A percentile compares a stretch with the other conserved stretches of the same genome.
Conservation (phyloP, 2,888 invertebrate species). For the Heliconius ethilla region DNA sequence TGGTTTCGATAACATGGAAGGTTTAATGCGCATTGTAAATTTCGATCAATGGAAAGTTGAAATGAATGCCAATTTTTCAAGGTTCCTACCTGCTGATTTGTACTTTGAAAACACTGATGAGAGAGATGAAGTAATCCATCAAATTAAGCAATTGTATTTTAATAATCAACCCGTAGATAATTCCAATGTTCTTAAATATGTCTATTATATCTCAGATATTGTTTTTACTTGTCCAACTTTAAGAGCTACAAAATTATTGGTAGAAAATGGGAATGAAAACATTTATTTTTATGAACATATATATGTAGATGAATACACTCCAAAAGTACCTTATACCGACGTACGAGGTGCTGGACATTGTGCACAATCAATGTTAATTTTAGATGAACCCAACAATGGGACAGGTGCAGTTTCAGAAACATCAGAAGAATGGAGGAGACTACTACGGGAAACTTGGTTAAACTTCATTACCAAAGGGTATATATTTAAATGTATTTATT, state of each 20-base stretch:
- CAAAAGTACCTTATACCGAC: slow-evolving; percentile 49
- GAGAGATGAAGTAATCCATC: slow-evolving; percentile 48
- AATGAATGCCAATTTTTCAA: slow-evolving; percentile 63
- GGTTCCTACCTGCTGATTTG: slow-evolving; percentile 60
- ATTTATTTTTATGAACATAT: slow-evolving; percentile 57
- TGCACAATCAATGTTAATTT: slow-evolving; percentile 50
- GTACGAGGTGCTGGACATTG: slow-evolving; percentile 55
- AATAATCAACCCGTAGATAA: slow-evolving; percentile 48
- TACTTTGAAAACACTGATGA: slow-evolving; percentile 45
- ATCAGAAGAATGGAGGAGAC: slow-evolving; percentile 48
- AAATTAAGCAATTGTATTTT: slow-evolving; percentile 57
- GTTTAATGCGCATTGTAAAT: slow-evolving; percentile 45
- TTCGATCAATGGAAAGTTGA: slow-evolving; percentile 52
- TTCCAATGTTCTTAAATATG: slow-evolving; percentile 25
- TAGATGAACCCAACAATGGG: slow-evolving; percentile 46
- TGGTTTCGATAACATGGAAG: slow-evolving; percentile 58
- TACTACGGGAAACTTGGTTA: slow-evolving; percentile 45
- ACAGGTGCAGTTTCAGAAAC: slow-evolving; percentile 42
- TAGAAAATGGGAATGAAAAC: slow-evolving; percentile 49
- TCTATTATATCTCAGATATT: slow-evolving; percentile 61
- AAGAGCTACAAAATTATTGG: slow-evolving; percentile 51
- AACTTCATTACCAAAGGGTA: slow-evolving; percentile 37
- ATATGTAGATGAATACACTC: slow-evolving; percentile 51
- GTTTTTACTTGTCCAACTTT: slow-evolving; percentile 52
- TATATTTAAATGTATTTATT: not conserved